Percentiles rank a stretch among this genome's conserved stretches.
Evolutionary conservation across 2,888 invertebrate genomes (phyloP).

Genomic region (Dione vanillae): DNA sequence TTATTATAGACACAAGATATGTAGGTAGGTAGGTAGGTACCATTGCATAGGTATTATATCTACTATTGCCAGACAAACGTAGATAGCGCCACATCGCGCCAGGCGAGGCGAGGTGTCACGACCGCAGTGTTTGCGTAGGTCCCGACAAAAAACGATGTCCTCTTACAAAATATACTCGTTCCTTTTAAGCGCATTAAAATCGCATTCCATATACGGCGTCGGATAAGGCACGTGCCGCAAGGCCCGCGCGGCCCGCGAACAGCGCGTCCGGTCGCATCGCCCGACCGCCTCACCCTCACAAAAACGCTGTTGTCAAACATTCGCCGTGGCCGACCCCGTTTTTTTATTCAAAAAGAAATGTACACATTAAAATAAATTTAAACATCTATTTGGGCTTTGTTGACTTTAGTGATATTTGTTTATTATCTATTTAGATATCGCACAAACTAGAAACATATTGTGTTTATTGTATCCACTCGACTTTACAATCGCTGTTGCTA

Average conservation of each 20-base stretch:
- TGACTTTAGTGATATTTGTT: neutral
- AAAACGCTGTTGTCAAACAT: slow-evolving; percentile 41
- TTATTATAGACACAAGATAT: too few relatives aligned
- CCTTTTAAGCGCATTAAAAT: slow-evolving; percentile 75
- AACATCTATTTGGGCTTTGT: slow-evolving; percentile 3
- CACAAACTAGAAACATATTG: neutral
- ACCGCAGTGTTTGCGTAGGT: slow-evolving; percentile 47
- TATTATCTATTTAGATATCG: neutral
- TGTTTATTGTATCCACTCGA: neutral
- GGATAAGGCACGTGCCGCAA: slow-evolving; percentile 77
- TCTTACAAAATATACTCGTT: slow-evolving; percentile 66
- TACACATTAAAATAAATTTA: slow-evolving; percentile 7
- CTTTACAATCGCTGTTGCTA: too few relatives aligned
- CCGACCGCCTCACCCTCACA: too few relatives aligned
- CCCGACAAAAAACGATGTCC: slow-evolving; percentile 63
- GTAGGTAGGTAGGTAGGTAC: too few relatives aligned
- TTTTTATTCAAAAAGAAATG: slow-evolving; percentile 32
- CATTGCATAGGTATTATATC: too few relatives aligned
- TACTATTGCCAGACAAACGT: too few relatives aligned
- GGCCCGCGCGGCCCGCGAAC: slow-evolving; percentile 57
- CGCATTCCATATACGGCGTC: slow-evolving; percentile 76
- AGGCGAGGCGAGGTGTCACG: slow-evolving; percentile 6
- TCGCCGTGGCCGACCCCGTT: slow-evolving; percentile 26
- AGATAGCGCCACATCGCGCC: too few relatives aligned
- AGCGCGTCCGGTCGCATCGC: slow-evolving; percentile 47